phyloP scores from a whole-genome alignment of 2,113 vertebrate genomes.

The Trinectes maculatus region DNA sequence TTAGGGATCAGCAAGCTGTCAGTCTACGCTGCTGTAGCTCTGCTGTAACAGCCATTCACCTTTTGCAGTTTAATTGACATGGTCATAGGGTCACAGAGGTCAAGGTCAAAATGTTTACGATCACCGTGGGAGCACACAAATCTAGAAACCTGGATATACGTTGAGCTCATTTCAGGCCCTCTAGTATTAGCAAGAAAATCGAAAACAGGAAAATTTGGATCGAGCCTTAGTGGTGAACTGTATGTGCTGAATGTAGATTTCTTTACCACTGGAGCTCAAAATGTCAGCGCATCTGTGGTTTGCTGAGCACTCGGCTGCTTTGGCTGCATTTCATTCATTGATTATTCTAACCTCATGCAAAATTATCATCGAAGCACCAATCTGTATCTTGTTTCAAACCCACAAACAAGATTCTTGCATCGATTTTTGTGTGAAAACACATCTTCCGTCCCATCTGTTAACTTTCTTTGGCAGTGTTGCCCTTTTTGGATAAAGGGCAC shows the following conservation, averaged over 20 bases:
- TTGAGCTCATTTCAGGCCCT: slow-evolving; percentile 10
- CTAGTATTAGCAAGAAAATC: neutral
- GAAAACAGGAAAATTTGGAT: neutral
- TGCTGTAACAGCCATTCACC: slow-evolving; percentile 5
- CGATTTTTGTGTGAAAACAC: slow-evolving; percentile 23
- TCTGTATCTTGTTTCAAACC: slow-evolving; percentile 36
- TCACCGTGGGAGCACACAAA: neutral
- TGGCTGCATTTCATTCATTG: slow-evolving; percentile 31
- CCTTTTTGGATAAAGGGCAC: slow-evolving; percentile 60
- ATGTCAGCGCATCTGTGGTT: slow-evolving; percentile 2
- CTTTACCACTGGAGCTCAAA: slow-evolving; percentile 9
- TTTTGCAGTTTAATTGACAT: slow-evolving; percentile 29
- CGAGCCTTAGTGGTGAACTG: slow-evolving; percentile 3
- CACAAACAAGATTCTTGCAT: slow-evolving; percentile 39
- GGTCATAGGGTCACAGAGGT: neutral
- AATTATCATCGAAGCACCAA: slow-evolving; percentile 37
- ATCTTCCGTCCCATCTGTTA: slow-evolving; percentile 40
- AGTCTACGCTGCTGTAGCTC: neutral
- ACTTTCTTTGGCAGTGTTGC: slow-evolving; percentile 48
- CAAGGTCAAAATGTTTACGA: slow-evolving; percentile 2
- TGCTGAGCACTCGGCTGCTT: neutral
- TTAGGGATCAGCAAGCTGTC: slow-evolving; percentile 14
- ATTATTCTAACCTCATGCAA: slow-evolving; percentile 39
- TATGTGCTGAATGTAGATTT: neutral
- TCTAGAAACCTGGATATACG: neutral